These are phyloP conservation scores for Hydractinia echinata DNA, from an alignment of 30 jellyfish, hydroid and myxozoan genomes.

Conservation along the genomic window DNA sequence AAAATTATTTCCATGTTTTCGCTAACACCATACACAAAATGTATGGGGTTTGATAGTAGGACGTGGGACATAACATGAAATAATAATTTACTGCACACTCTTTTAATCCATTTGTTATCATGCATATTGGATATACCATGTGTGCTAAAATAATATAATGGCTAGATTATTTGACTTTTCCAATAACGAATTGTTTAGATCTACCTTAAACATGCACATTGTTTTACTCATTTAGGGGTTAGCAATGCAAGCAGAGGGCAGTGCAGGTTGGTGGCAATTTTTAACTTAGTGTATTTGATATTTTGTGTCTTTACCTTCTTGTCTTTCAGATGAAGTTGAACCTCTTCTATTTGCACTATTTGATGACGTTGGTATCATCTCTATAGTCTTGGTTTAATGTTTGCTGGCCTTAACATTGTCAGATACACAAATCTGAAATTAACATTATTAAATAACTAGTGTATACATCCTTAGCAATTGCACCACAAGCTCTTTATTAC, in stretches of 20 bases:
- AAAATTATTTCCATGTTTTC: constrained; percentile 7
- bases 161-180: neutral
- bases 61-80: neutral
- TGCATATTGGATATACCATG: neutral
- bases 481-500: no score
- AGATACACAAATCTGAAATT: no score
- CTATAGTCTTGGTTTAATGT: no score
- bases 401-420: no score
- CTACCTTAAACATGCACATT: neutral
- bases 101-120: neutral
- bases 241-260: neutral
- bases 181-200: neutral
- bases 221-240: neutral
- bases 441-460: no score
- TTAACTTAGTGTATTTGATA: no score
- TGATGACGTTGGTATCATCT: no score
- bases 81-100: neutral
- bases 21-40: constrained; percentile 26
- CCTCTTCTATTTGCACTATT: no score
- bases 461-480: no score
- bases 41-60: constrained; percentile 38
- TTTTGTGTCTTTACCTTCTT: no score
- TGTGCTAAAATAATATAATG: neutral
- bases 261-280: neutral
- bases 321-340: no score